Evolutionary conservation across 2,888 invertebrate species (phyloP), one percentile per base, ranked within the genome.

Genomic region (Hofmannophila pseudospretella): DNA sequence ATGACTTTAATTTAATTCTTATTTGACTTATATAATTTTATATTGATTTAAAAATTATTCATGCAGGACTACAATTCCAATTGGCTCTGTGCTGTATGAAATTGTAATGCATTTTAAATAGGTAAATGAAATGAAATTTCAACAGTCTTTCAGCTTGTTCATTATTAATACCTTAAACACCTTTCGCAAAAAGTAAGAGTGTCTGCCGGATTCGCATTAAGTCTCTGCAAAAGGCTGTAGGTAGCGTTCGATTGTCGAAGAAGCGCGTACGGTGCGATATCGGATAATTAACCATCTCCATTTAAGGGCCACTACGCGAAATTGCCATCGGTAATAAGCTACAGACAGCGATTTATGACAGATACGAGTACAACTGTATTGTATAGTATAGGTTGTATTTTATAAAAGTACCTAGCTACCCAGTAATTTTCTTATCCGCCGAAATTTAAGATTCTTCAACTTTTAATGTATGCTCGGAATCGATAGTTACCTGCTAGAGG

Each of bases 231-330:
- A 33, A 38, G 48, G 45, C 39, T 44, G 32, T 31, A 9, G 56
- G 61, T 54, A 55, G 47, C 57, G 62, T 65, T 64, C 60, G 65
- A 65, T 65, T 65, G 64, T 53, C 49, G 61, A 67, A 64, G 65
- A 68, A 61, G 60, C 58, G 47, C 49, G 44, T 46, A 48, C 65
- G 46, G 51, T 53, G 49, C 58, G 53, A 65, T 71, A 75, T 75
- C 69, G 41, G 43, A 58, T 66, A 65, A 79, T 80, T 79, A 77
- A 77, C 77, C 75, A 67, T 51, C 41, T 33, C 58, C 75, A 50
- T 76, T 64, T 70, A 78, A 51, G 75, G 75, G 26, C 36, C 42
- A 46, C 50, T 58, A 58, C 58, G 55, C 58, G 57, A 64, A 68
- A 70, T 69, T 61, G 60, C 58, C 54, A 57, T 57, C 59, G 46